A percentile compares a stretch with the other conserved stretches of the same genome.
These are phyloP conservation scores for Sinocyclocheilus grahami DNA, from an alignment of 2,113 vertebrate genomes.

Conservation along the genomic window DNA sequence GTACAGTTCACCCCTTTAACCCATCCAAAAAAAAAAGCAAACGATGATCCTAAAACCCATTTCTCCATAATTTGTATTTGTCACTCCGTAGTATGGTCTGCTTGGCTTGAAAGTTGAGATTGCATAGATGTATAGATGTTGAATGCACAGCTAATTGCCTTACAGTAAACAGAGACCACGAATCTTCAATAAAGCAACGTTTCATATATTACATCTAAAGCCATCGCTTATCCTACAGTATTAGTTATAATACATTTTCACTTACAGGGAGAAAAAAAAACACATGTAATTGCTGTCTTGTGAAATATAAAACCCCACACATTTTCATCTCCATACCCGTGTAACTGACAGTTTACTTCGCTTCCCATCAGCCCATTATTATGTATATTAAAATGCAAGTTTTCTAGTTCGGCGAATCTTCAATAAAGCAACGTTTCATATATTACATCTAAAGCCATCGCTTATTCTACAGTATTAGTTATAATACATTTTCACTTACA, in stretches of 20 bases:
- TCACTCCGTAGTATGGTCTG: not conserved
- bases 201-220: slow-evolving; percentile 21
- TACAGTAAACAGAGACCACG: slow-evolving; percentile 17
- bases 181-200: not conserved
- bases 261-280: not conserved
- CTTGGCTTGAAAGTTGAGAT: not conserved
- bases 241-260: slow-evolving; percentile 17
- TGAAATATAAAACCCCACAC: not conserved
- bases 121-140: not conserved
- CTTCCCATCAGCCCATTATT: not conserved
- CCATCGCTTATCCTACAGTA: slow-evolving; percentile 9
- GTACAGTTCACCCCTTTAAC: too few species aligned
- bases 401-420: not conserved
- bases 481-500: slow-evolving; percentile 12
- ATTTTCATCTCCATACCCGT: not conserved
- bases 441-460: slow-evolving; percentile 18
- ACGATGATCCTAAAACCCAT: too few species aligned
- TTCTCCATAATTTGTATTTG: not conserved
- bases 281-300: not conserved
- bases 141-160: slow-evolving; percentile 3
- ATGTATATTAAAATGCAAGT: slow-evolving; percentile 3
- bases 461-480: slow-evolving; percentile 1
- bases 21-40: too few species aligned
- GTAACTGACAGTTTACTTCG: not conserved
- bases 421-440: not conserved